Evolutionary conservation across 2,888 invertebrate genomes (phyloP), one percentile per base, ranked within the genome.

Genomic region (Drosophila kuntzei): DNA sequence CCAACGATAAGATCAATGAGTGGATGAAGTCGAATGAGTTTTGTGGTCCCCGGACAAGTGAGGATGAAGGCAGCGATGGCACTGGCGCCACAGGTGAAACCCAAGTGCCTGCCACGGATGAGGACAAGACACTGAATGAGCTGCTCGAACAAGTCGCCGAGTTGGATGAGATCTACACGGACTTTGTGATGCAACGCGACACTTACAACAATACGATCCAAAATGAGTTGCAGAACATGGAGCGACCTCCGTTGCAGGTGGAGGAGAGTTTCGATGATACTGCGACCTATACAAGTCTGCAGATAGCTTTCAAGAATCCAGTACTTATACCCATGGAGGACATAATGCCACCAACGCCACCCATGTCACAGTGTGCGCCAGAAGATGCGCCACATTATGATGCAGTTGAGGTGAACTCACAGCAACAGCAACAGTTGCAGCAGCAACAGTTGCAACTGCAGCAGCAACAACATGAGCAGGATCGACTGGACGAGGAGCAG

Each of bases 281-380:
- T 32, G 95, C 95, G 64, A 96, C 96, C 0, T 97, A 97, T 87
- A 96, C 96, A 1, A 97, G 97, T 89, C 92, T 97, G 55, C 97
- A 97, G 89, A 93, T 96, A 89, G 97, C 97, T 0, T 97, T 97
- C 93, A 96, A 95, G 91, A 97, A 97, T 92, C 97, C 97, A 0
- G 93, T 96, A 1, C 95, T 96, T 0, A 93, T 96, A 37, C 93
- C 94, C 22, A 94, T 96, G 65, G 92, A 93, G 0, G 95, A 95
- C 79, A 93, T 95, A 0, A 90, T 93, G 73, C 90, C 94, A 12
- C 92, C 93, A 2, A 89, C 90, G 32, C 90, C 92, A 8, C 91
- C 91, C 60, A 74, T 88, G 68, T 90, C 90, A 2, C 87, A 89
- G 34, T 78, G 90, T 9, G 87, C 88, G 0, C 92, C 93, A 0